Evolutionary conservation across 2,113 vertebrate species (phyloP), one percentile per base, ranked within the genome.

Genomic region (Lycaon pictus): DNA sequence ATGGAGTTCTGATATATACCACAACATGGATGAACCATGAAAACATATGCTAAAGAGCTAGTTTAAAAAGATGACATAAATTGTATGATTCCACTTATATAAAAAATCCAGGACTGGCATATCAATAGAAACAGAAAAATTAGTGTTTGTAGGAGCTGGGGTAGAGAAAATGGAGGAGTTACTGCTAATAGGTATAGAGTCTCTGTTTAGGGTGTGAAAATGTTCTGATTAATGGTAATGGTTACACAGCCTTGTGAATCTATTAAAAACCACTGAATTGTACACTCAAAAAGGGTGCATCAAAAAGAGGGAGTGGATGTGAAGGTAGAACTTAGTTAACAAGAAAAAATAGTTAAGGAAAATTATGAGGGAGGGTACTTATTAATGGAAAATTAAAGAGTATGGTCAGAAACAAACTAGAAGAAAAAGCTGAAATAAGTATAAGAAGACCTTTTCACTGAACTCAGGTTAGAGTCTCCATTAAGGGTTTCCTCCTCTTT

Each of bases 401-500:
- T 60, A 7, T 51, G 43, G 11, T 85, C 72, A 88, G 71, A 92
- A 94, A 84, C 12, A 53, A 60, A 80, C 20, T 53, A 79, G 90
- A 89, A 85, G 67, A 77, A 90, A 93, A 69, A 72, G 20, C 67
- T 37, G 93, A 48, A 77, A 67, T 95, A 56, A 77, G 74, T 29
- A 25, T 58, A 60, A 69, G 65, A 72, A 67, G 29, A 82, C 10
- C 3, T 6, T 88, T 97, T 23, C 27, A n/a, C 11, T 22, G 37
- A 89, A 81, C 12, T 92, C 56, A 74, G n/a, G 27, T 74, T 67
- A 20, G 56, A 74, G n/a, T 55, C 11, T 82, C 27, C 92, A 19
- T 27, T 84, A 86, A 96, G 37, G 13, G 20, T 43, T 90, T 80
- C 35, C 43, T 43, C 22, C 20, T 76, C 7, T 94, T 93, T 60